phyloP scores from a whole-genome alignment of 2,888 invertebrate species.

The Chloromyia formosa region DNA sequence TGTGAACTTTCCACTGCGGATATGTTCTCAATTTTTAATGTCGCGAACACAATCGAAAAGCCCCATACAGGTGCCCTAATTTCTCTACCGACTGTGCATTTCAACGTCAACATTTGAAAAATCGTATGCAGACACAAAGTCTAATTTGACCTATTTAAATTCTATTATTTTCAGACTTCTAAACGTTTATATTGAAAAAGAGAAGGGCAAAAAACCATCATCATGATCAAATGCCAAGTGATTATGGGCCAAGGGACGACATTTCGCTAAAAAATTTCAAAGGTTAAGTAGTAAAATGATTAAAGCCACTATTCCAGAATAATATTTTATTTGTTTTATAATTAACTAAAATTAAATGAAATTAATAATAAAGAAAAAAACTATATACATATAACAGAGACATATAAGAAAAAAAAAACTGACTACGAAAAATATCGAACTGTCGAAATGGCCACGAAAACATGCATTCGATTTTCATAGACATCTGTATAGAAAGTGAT shows the following conservation, averaged over 20 bases:
- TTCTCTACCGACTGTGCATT: too few relatives aligned
- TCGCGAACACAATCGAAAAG: too few relatives aligned
- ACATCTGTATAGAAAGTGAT: too few relatives aligned
- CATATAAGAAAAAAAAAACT: not conserved
- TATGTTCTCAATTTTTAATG: too few relatives aligned
- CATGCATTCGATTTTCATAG: conserved; percentile 5
- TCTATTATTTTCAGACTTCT: conserved; percentile 54
- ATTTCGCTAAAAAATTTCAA: conserved; percentile 55
- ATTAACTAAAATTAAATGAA: conserved; percentile 21
- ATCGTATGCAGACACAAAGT: too few relatives aligned
- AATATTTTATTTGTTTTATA: conserved; percentile 35
- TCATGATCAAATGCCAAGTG: conserved; percentile 57
- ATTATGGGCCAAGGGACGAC: conserved; percentile 55
- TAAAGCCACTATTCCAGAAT: conserved; percentile 55
- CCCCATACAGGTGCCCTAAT: too few relatives aligned
- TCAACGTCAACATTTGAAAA: too few relatives aligned
- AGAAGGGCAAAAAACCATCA: conserved; percentile 53
- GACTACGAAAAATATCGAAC: not conserved
- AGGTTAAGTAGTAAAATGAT: conserved; percentile 53
- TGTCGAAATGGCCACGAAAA: not conserved
- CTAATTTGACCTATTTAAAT: too few relatives aligned
- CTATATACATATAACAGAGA: not conserved
- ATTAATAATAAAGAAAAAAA: conserved; percentile 18
- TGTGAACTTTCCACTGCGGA: too few relatives aligned
- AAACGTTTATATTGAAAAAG: conserved; percentile 56